Base-by-base conservation (phyloP, 64 coral and sea anemone species). In the Orbicella faveolata region DNA sequence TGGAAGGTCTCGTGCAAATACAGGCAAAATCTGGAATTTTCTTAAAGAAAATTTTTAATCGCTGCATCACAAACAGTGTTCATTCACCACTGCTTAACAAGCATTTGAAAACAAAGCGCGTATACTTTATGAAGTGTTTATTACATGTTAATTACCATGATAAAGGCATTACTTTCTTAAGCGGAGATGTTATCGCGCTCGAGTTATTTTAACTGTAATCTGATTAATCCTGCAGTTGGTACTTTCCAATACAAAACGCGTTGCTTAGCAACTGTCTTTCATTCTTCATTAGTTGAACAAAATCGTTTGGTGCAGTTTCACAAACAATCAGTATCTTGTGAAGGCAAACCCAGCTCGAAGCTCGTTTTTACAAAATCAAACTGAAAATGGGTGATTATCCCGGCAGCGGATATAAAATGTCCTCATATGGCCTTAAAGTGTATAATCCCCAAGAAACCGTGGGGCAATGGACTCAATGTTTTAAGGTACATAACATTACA, bases 401-500 rank as follows among this genome's bases (percentile, higher is more conserved):
- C 9, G 91, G 92, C 1, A 73, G 83, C 36, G 95, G 89, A 14
- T 91, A 94, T 65, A 93, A 84, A 63, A 96, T 96, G 95, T 94
- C 95, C 63, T 72, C 88, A 9, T 96, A 96, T 63, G 95, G 95
- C 57, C 79, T 94, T 52, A 96, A 90, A 52, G 19, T 34, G 1
- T 96, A 94, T 83, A 96, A 96, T 75, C 88, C 92, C 2, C 66
- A 91, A 69, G 92, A 96, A 96, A 64, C 73, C 18, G 93, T 79
- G 67, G 90, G 74, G 2, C 95, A 96, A 8, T 96, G 95, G 95
- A 78, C 83, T 0, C 36, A 96, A 34, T 76, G 88, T 23, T 89
- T 81, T 61, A 96, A 96, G 95, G 95, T 96, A 86, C 36, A 35
- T 26, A 37, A 65, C 54, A n/a, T 26, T 59, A 65, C 54, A n/a